phyloP scores from a whole-genome alignment of 2,888 invertebrate species.

The Netelia virgata region DNA sequence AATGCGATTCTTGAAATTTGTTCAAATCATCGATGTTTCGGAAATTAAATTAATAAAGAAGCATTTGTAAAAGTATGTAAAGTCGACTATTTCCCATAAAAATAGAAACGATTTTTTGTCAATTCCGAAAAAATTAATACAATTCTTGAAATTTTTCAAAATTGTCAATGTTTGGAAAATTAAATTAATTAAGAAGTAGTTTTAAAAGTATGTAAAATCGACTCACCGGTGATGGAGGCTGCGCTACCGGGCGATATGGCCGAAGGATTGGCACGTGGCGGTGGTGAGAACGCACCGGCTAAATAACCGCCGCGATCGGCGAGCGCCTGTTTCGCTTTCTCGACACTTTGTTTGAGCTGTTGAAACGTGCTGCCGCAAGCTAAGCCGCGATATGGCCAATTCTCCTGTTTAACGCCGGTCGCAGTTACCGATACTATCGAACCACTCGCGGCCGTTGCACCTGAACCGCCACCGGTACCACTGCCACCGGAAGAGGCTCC shows the following conservation, averaged over 20 bases:
- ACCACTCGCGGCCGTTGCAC: conserved; percentile 69
- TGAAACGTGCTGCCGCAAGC: conserved; percentile 95
- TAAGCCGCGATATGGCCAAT: conserved; percentile 88
- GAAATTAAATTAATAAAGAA: background rate
- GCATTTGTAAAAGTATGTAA: background rate
- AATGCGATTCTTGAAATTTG: background rate
- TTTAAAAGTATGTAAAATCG: background rate
- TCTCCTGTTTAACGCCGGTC: conserved; percentile 83
- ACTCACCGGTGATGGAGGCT: conserved; percentile 83
- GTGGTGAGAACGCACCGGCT: conserved; percentile 83
- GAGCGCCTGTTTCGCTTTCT: conserved; percentile 95
- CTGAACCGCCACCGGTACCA: conserved; percentile 72
- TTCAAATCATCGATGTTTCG: background rate
- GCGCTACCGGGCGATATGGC: conserved; percentile 80
- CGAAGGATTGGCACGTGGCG: conserved; percentile 83
- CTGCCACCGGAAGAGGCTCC: conserved; percentile 86
- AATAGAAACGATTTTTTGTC: background rate
- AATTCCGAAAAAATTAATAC: background rate
- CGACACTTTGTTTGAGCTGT: conserved; percentile 95
- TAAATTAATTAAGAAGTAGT: background rate
- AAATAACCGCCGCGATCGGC: conserved; percentile 83
- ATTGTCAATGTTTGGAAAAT: too few relatives aligned
- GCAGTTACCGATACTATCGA: conserved; percentile 77
- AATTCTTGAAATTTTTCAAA: background rate
- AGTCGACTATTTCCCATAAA: conserved; percentile 71